Conservation (phyloP, 2,888 invertebrate genomes). For the Meliscaeva auricollis region DNA sequence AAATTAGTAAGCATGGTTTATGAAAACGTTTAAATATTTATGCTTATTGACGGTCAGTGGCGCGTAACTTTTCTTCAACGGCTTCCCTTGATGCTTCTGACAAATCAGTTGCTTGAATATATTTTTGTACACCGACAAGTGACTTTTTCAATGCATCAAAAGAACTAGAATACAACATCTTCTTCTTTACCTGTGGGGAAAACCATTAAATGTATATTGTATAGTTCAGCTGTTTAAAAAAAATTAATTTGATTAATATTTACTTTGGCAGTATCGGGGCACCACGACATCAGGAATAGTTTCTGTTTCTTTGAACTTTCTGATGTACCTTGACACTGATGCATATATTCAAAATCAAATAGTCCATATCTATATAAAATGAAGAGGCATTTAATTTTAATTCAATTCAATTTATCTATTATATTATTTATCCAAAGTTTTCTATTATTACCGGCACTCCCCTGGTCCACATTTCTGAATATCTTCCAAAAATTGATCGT, state of each 20-base stretch:
- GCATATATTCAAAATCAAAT: constrained; percentile 99
- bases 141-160: constrained; percentile 99
- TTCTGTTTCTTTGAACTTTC: constrained; percentile 99
- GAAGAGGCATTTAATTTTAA: too few relatives aligned
- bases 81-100: constrained; percentile 97
- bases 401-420: too few relatives aligned
- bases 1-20: constrained; percentile 74
- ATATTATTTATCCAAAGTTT: too few relatives aligned
- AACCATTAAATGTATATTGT: constrained; percentile 52
- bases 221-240: neutral
- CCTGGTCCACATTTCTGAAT: constrained; percentile 95
- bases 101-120: constrained; percentile 98
- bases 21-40: constrained; percentile 75
- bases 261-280: constrained; percentile 98
- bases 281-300: constrained; percentile 99
- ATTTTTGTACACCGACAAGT: constrained; percentile 98
- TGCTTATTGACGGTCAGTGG: constrained; percentile 95
- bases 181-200: constrained; percentile 88
- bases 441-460: constrained; percentile 91
- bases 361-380: constrained; percentile 91
- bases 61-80: constrained; percentile 96
- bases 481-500: constrained; percentile 97
- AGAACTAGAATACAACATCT: constrained; percentile 96
- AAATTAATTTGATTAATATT: neutral
- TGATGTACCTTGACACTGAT: constrained; percentile 98